These are phyloP conservation scores for Brachynemurus nebulosus DNA, from an alignment of 2,888 invertebrate species.

Conservation along the genomic window DNA sequence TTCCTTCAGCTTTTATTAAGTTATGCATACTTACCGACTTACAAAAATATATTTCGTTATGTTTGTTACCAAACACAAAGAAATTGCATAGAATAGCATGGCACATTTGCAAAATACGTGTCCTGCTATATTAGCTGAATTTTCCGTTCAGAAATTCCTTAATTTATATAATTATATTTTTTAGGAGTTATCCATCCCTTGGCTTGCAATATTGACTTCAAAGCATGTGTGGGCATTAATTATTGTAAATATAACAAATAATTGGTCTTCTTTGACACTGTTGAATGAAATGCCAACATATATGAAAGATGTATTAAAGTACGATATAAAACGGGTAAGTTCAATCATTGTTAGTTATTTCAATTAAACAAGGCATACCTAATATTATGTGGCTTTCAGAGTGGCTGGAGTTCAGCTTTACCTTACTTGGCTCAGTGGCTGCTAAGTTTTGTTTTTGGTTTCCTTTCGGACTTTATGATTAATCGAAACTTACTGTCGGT, in stretches of 20 bases:
- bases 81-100: too few relatives aligned
- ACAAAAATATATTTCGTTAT: too few relatives aligned
- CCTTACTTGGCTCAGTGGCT: slow-evolving; percentile 63
- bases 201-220: slow-evolving; percentile 59
- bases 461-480: slow-evolving; percentile 45
- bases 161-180: slow-evolving; percentile 11
- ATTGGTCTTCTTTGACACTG: slow-evolving; percentile 73
- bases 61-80: too few relatives aligned
- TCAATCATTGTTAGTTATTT: too few relatives aligned
- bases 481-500: slow-evolving; percentile 37
- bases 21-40: too few relatives aligned
- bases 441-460: slow-evolving; percentile 55
- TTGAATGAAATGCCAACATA: slow-evolving; percentile 71
- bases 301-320: slow-evolving; percentile 55
- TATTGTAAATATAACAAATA: slow-evolving; percentile 57
- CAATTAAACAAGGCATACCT: too few relatives aligned
- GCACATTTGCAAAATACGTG: too few relatives aligned
- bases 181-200: slow-evolving; percentile 52
- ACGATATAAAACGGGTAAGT: slow-evolving; percentile 56
- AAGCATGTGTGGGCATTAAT: slow-evolving; percentile 62
- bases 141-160: too few relatives aligned
- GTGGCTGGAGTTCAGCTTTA: slow-evolving; percentile 51
- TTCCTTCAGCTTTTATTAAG: too few relatives aligned
- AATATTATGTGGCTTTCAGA: too few relatives aligned
- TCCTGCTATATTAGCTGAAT: too few relatives aligned